A percentile compares a stretch with the other conserved stretches of the same genome.
Conservation (phyloP, 2,113 vertebrate genomes). For the Gallinago media region DNA sequence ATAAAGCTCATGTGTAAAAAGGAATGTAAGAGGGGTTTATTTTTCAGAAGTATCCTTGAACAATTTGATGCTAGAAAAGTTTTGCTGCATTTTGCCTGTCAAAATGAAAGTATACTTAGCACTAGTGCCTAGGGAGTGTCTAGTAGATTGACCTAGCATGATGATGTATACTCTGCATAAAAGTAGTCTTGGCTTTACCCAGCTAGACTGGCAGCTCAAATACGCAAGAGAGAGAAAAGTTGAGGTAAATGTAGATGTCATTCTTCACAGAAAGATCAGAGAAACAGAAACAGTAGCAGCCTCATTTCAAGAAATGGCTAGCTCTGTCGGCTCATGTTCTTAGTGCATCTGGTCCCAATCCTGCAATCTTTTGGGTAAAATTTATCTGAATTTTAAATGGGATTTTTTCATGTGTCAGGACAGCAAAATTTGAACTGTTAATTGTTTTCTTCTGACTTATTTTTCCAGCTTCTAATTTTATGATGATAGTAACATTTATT, state of each 20-base stretch:
- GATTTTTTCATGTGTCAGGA: background rate
- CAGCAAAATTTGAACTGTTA: background rate
- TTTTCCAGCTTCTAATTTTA: background rate
- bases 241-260: background rate
- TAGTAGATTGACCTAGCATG: background rate
- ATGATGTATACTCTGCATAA: background rate
- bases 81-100: background rate
- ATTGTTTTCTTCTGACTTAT: background rate
- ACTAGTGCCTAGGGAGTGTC: background rate
- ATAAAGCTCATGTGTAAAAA: background rate
- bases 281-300: background rate
- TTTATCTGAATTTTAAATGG: background rate
- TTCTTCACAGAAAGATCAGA: background rate
- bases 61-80: background rate
- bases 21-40: background rate
- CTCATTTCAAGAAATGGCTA: background rate
- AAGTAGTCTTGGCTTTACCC: background rate
- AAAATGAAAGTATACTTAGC: background rate
- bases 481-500: background rate
- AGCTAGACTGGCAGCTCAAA: background rate
- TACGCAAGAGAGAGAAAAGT: background rate
- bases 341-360: background rate
- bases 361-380: background rate
- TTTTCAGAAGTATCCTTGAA: fast-evolving
- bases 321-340: background rate